A percentile compares a stretch with the other conserved stretches of the same genome.
These are phyloP conservation scores for Trisateles emortualis DNA, from an alignment of 2,888 invertebrate genomes.

Conservation along the genomic window DNA sequence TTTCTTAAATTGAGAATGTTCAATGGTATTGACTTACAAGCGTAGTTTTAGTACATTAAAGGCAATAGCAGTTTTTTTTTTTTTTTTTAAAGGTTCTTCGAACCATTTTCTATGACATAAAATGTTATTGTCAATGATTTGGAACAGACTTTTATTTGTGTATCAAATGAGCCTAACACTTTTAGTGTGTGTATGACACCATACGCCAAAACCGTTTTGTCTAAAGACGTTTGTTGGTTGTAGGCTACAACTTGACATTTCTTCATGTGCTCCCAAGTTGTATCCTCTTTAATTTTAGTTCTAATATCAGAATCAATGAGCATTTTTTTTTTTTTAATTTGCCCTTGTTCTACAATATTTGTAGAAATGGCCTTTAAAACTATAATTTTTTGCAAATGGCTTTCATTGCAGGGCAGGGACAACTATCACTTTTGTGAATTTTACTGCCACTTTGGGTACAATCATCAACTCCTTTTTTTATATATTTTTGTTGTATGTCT, in stretches of 20 bases:
- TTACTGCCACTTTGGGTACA: slow-evolving; percentile 6
- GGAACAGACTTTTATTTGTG: no score
- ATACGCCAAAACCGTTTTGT: no score
- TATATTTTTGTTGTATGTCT: not conserved
- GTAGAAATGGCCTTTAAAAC: slow-evolving; percentile 8
- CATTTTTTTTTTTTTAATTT: slow-evolving; percentile 17
- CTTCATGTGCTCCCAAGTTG: slow-evolving; percentile 32
- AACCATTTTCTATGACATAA: no score
- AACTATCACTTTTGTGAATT: slow-evolving; percentile 3
- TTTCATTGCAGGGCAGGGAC: slow-evolving; percentile 5
- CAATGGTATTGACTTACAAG: no score
- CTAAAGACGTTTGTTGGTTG: slow-evolving; percentile 20
- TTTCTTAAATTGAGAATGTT: slow-evolving; percentile 1
- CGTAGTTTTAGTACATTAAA: no score
- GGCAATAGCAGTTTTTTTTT: no score
- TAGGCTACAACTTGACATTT: not conserved
- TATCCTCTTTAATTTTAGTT: slow-evolving; percentile 31
- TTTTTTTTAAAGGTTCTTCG: no score
- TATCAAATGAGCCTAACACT: no score
- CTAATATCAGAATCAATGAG: slow-evolving; percentile 39
- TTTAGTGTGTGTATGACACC: no score
- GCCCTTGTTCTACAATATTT: slow-evolving; percentile 18
- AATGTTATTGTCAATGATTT: no score
- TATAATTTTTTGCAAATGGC: not conserved
- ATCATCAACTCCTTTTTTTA: not conserved